phyloP scores from a whole-genome alignment of 2,113 vertebrate genomes.

The Notiomystis cincta region DNA sequence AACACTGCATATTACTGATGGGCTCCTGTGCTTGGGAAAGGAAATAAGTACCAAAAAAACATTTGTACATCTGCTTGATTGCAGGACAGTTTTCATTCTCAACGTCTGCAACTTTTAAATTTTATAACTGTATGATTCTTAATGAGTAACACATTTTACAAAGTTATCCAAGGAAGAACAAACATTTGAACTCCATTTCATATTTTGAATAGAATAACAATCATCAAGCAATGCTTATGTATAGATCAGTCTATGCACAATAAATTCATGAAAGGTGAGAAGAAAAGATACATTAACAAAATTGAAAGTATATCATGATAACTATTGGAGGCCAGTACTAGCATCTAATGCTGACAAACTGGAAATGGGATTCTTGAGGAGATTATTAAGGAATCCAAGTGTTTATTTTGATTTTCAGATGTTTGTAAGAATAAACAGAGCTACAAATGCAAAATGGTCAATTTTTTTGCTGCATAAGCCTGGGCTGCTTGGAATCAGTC shows the following conservation, averaged over 20 bases:
- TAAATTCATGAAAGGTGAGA: not conserved
- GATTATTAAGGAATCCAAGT: not conserved
- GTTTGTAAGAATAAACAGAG: not conserved
- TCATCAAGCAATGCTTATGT: not conserved
- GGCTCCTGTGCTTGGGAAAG: not conserved
- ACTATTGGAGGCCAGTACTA: not conserved
- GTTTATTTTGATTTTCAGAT: not conserved
- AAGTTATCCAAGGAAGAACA: not conserved
- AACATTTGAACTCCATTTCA: not conserved
- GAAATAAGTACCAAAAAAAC: not conserved
- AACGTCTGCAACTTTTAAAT: not conserved
- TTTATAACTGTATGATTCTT: not conserved
- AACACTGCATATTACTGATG: not conserved
- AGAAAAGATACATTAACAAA: not conserved
- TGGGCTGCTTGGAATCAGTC: not conserved
- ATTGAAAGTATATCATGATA: not conserved
- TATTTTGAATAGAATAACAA: not conserved
- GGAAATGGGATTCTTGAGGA: not conserved
- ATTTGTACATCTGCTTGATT: not conserved
- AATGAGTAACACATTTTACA: not conserved
- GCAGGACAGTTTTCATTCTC: not conserved
- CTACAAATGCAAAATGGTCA: not conserved
- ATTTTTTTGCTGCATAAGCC: not conserved
- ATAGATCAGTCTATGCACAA: not conserved
- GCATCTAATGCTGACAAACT: not conserved